Base-by-base conservation (phyloP, 1,140 invertebrate species). In the Spodoptera frugiperda region DNA sequence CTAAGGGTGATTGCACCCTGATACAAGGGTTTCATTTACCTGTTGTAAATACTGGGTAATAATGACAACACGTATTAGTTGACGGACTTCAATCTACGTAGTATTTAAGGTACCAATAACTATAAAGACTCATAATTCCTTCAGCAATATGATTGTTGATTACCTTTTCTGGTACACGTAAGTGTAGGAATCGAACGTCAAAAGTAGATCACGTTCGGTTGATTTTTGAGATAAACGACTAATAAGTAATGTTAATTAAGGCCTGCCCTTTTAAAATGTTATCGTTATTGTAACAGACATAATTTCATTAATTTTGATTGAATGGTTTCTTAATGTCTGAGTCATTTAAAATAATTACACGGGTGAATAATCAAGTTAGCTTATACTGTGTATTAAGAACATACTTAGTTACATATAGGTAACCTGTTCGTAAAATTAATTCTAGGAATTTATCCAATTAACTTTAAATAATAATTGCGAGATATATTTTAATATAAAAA, bases 311-410 rank as follows among this genome's bases (percentile, higher is more conserved):
- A 53, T 72, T 67, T 63, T 70, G 53, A 72, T 57, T 46, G 53
- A 72, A 72, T 57, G 51, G 68, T 46, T 72, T 72, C 53, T 46
- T 46, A 72, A 72, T 72, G 53, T n/a, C 21, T 39, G 33, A 72
- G 30, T 72, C 68, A 57, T 72, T 70, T 72, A n/a, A 57, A 57
- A 57, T 72, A 72, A 72, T 72, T 51, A 68, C 65, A n/a, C 33
- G 21, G 14, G 33, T 44, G 33, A 53, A 53, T 53, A 53, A 53
- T 33, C 21, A 68, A 68, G 46, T 68, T 53, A 8, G 44, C 17
- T 17, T 48, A 11, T 49, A 67, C 21, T 25, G 46, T 68, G n/a
- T 3, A 14, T 51, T 17, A 8, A 9, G 9, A n/a, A 21, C 39
- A 9, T 33, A 59, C 21, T 53, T 53, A 17, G 17, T 9, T 10